phyloP scores from a whole-genome alignment of 2,888 invertebrate species.

The Agriopis leucophaearia region DNA sequence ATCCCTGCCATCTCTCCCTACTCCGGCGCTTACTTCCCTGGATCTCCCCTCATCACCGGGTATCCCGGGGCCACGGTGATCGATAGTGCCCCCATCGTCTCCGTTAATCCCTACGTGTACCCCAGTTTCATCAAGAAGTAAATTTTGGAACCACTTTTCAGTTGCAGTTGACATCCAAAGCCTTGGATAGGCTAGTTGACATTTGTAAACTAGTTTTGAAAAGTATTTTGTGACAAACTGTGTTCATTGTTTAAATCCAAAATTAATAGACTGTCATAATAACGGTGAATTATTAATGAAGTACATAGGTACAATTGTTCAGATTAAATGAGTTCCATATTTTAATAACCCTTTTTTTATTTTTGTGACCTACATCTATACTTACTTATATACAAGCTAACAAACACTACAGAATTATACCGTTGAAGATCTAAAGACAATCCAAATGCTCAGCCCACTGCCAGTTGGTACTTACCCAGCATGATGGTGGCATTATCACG shows the following conservation, averaged over 20 bases:
- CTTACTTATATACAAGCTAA: too few species aligned
- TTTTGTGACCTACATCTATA: background rate
- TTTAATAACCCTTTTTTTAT: background rate
- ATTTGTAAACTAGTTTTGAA: conserved; percentile 16
- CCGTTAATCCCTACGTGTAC: conserved; percentile 41
- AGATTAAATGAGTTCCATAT: conserved; percentile 39
- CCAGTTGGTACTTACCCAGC: too few species aligned
- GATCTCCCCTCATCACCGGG: conserved; percentile 7
- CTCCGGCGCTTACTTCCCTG: conserved; percentile 14
- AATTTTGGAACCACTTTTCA: conserved; percentile 16
- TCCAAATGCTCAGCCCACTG: too few species aligned
- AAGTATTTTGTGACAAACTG: conserved; percentile 12
- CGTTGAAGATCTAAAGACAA: too few species aligned
- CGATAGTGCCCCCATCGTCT: conserved; percentile 11
- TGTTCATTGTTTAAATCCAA: conserved; percentile 31
- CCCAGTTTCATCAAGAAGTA: conserved; percentile 48
- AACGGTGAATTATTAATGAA: conserved; percentile 22
- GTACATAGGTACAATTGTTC: conserved; percentile 37
- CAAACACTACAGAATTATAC: too few species aligned
- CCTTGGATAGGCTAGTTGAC: conserved; percentile 16
- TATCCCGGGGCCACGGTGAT: conserved; percentile 14
- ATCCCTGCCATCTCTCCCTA: background rate
- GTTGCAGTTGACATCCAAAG: conserved; percentile 17
- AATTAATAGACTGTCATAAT: conserved; percentile 34
- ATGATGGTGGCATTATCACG: too few species aligned